Evolutionary conservation across 2,797 vertebrate species (phyloP), one percentile per base, ranked within the genome.

Genomic region (Eospalax fontanierii): DNA sequence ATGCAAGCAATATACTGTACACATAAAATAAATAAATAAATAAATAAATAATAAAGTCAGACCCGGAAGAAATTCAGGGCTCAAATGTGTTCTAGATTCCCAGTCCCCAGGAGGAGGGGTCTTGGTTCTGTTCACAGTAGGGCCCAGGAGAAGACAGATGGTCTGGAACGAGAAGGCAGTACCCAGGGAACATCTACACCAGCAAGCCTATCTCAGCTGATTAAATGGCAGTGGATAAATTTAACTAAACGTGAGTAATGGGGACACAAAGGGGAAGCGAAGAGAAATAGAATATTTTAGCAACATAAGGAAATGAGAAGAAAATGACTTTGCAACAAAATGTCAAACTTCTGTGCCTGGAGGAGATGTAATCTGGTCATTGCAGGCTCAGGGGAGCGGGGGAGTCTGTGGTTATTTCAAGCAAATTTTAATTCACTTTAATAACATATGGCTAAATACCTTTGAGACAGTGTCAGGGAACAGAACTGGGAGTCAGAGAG

Each of bases 261-360:
- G 95, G 95, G 84, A 91, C 91, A 97, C 93, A 86, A 96, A 98
- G 88, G 94, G 95, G 95, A 98, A 95, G 91, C 86, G 95, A 93
- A 97, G 71, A 96, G 94, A 96, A 96, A 97, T 85, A 92, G 97
- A 97, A 96, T 98, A 97, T 97, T 97, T 97, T 95, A 97, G 96
- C 91, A 96, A 96, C 95, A 95, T 95, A 97, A 97, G 96, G 97
- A 98, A 98, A 97, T 97, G 97, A 97, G 96, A 92, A 96, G 95
- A 96, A 96, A 96, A 98, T 97, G 93, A 96, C 94, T 97, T 97
- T 88, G 89, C 95, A 95, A 91, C 71, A 92, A 98, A 97, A 97
- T 96, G 95, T 96, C 95, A 97, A 95, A 96, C 93, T 97, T 97
- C 96, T 96, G 94, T 94, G 95, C 94, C 96, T 96, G 93, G 40